These are phyloP conservation scores for Drosophila lowei DNA, from an alignment of 1,140 invertebrate genomes.

Conservation along the genomic window DNA sequence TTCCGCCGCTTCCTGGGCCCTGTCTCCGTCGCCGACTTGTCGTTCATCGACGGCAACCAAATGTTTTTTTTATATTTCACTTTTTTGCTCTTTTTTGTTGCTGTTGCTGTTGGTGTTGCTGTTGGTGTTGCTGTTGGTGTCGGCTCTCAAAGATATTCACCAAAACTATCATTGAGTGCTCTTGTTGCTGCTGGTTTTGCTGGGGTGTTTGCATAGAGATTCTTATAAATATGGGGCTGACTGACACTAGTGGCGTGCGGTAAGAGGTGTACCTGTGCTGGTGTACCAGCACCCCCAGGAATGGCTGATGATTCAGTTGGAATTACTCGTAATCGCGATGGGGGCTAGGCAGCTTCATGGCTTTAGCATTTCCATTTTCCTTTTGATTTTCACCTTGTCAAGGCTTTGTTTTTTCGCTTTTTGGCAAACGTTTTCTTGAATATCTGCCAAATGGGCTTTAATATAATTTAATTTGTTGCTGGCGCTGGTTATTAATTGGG, in stretches of 20 bases:
- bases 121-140: conserved; percentile 16
- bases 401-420: too few species aligned
- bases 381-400: conserved; percentile 14
- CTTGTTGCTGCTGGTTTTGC: conserved; percentile 29
- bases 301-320: too few species aligned
- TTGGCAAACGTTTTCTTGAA: conserved; percentile 25
- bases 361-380: too few species aligned
- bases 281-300: too few species aligned
- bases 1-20: conserved; percentile 25
- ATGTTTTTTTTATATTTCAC: conserved; percentile 52
- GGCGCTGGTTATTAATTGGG: conserved; percentile 38
- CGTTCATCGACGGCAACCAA: conserved; percentile 64
- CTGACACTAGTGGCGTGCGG: conserved; percentile 46
- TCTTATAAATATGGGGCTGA: conserved; percentile 54
- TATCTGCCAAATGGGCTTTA: conserved; percentile 37
- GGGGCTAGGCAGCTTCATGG: too few species aligned
- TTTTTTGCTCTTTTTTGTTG: conserved; percentile 35
- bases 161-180: conserved; percentile 67
- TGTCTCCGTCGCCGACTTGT: conserved; percentile 43
- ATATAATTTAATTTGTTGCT: conserved; percentile 28
- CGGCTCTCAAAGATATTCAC: conserved; percentile 36
- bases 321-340: too few species aligned
- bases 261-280: conserved; percentile 14
- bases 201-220: conserved; percentile 57
- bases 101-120: conserved; percentile 4